These are phyloP conservation scores for Nomada goodeniana DNA, from an alignment of 2,888 invertebrate species.

Conservation along the genomic window DNA sequence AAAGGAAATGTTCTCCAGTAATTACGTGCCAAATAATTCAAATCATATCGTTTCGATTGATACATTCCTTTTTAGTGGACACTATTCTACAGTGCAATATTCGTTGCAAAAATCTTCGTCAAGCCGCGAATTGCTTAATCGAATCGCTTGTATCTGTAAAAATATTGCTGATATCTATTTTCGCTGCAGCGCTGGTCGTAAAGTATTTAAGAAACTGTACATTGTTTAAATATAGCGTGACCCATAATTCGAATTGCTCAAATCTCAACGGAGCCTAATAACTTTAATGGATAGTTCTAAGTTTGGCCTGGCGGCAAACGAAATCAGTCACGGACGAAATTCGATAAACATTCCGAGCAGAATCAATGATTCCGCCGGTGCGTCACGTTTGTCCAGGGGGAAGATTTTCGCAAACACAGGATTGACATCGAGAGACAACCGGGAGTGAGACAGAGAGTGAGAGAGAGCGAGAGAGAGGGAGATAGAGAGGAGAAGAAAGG, in stretches of 20 bases:
- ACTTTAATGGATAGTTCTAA: neutral
- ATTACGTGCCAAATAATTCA: neutral
- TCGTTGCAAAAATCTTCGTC: too few species aligned
- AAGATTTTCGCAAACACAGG: slow-evolving; percentile 59
- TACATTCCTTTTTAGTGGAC: too few species aligned
- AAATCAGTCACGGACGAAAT: slow-evolving; percentile 28
- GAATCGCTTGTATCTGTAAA: too few species aligned
- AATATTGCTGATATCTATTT: neutral
- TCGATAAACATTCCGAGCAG: slow-evolving; percentile 51
- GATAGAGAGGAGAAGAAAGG: neutral
- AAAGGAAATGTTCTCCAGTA: neutral
- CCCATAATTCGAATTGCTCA: too few species aligned
- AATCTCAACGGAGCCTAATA: neutral
- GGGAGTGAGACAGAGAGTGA: neutral
- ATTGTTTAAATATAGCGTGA: too few species aligned
- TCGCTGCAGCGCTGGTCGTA: neutral
- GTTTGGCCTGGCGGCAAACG: neutral
- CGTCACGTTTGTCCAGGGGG: slow-evolving; percentile 69
- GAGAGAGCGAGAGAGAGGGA: neutral
- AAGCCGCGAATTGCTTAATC: too few species aligned
- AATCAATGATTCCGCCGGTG: slow-evolving; percentile 65
- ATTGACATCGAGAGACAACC: slow-evolving; percentile 38
- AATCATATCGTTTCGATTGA: neutral
- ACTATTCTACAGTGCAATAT: too few species aligned
- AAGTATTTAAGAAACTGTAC: neutral